Base-by-base conservation (phyloP, 2,113 vertebrate genomes). In the Cebidichthys violaceus region DNA sequence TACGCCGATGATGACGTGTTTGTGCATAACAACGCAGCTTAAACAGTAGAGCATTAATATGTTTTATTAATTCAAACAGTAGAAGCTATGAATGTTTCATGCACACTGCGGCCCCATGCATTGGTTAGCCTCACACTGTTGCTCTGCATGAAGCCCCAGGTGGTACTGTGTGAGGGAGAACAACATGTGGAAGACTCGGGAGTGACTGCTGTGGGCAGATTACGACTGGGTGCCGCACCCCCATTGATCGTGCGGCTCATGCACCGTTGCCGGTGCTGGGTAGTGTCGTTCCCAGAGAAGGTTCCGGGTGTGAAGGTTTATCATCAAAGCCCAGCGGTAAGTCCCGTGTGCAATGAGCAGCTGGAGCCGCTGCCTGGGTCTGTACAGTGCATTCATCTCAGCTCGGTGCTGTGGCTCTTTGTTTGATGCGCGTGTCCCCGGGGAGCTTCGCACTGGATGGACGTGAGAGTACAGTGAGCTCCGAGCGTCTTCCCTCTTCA, bases 271-370 rank as follows among this genome's bases (percentile, higher is more conserved):
- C 33, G 62, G 45, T 54, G 1, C 1, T 55, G 59, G 10, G 54
- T 47, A 27, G 24, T 41, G 29, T 43, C 22, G 3, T 24, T 70
- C 35, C 20, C 41, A 75, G 7, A 33, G 70, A 33, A 15, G 33
- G 54, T 41, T 24, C 4, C 2, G 70, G 35, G 66, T 37, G 18
- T 67, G 35, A 57, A 70, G 75, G 35, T 85, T 81, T 0, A 81
- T 86, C 77, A 77, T 88, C 75, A 84, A 52, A 85, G 59, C 60
- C 1, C 84, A 59, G 50, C 50, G 20, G 18, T 8, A 65, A 1
- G 35, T n/a, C 41, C 45, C 50, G 15, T 14, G 47, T 39, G 27
- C 31, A 45, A 57, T 1, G 20, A 62, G 79, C 76, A 61, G 66
- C 87, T 70, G 45, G 41, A 71, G 79, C 10, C 27, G 55, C 65